Base-by-base conservation (phyloP, 2,888 invertebrate genomes). In the Thelaira solivaga region DNA sequence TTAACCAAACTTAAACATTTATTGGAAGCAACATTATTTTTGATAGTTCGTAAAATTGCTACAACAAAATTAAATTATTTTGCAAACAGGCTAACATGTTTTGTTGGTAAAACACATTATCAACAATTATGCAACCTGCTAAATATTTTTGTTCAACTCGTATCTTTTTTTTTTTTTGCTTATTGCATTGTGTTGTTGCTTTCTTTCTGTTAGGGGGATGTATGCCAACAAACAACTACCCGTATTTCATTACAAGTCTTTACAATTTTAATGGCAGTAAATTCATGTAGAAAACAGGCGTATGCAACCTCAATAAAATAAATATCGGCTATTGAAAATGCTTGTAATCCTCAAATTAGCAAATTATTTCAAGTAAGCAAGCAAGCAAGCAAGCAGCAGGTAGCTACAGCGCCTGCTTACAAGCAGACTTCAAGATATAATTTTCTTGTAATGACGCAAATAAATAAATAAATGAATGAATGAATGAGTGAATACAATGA, bases 71-170 rank as follows among this genome's bases (percentile, higher is more conserved):
- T n/a, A 22, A 39, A 53, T 41, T 65, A 39, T 36, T 39, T 24
- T 26, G 5, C 36, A 20, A 59, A 10, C 39, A 10, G 43, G 16
- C 29, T 43, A 43, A 55, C 5, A 53, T 41, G 31, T 24, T 47
- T 75, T 49, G 16, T 5, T 51, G 22, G 67, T 67, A n/a, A n/a
- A n/a, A n/a, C n/a, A 29, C 49, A 77, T 62, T 65, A 43, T 31
- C 34, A 64, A 59, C 59, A 53, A 74, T 78, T 78, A 65, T 74
- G 78, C 64, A 74, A 78, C 51, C 16, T 41, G 18, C 6, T 49
- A 41, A 24, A 51, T 18, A 51, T 51, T 69, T 51, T n/a, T n/a
- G n/a, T n/a, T 16, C 59, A 59, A 2, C 20, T 11, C n/a, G 29
- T 4, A 16, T 10, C 16, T 22, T 74, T 13, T 13, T 57, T 45